phyloP scores from a whole-genome alignment of 2,113 vertebrate genomes.

The Myodes glareolus region DNA sequence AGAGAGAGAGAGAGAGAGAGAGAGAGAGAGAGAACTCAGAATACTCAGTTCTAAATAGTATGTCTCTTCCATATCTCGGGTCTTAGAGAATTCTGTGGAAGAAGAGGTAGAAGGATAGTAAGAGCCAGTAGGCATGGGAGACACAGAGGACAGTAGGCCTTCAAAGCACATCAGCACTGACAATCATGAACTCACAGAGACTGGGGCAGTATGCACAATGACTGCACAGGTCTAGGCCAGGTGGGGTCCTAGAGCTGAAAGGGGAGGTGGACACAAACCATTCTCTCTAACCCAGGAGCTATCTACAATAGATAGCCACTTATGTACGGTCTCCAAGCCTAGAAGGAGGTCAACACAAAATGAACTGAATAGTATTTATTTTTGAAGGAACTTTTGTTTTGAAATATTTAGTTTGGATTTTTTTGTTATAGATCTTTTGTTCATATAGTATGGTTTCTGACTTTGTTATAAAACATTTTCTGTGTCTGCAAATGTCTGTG shows the following conservation, averaged over 20 bases:
- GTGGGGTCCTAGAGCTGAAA: background rate
- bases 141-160: background rate
- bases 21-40: background rate
- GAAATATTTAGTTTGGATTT: background rate
- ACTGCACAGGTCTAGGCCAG: background rate
- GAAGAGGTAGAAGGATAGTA: background rate
- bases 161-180: background rate
- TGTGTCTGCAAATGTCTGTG: background rate
- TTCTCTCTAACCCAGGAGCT: background rate
- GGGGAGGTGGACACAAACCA: background rate
- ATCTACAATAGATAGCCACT: background rate
- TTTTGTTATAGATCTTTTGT: background rate
- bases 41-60: background rate
- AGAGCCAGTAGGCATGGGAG: background rate
- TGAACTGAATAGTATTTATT: background rate
- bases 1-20: background rate
- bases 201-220: background rate
- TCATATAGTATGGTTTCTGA: background rate
- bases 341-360: background rate
- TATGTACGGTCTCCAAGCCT: background rate
- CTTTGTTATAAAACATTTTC: background rate
- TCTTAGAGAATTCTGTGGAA: background rate
- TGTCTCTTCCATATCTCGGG: background rate
- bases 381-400: background rate
- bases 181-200: background rate